A percentile compares a stretch with the other conserved stretches of the same genome.
phyloP scores from a whole-genome alignment of 2,797 vertebrate genomes.

The Heterohyrax brucei region DNA sequence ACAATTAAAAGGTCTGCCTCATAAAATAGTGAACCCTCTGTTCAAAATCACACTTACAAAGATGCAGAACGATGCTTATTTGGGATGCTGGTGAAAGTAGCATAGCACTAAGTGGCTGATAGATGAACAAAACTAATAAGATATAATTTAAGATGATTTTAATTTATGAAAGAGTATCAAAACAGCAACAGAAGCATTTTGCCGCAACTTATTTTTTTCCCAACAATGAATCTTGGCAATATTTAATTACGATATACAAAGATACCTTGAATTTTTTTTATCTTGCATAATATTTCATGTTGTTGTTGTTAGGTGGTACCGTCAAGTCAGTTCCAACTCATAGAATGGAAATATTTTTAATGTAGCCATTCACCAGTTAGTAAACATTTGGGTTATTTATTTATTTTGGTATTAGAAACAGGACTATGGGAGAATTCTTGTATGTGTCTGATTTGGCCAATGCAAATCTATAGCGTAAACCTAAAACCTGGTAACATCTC shows the following conservation, averaged over 20 bases:
- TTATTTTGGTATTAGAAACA: background rate
- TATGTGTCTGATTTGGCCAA: background rate
- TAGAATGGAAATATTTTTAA: constrained; percentile 34
- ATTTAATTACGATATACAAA: constrained; percentile 35
- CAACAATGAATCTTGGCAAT: constrained; percentile 12
- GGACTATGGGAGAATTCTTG: background rate
- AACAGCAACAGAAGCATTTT: constrained; percentile 32
- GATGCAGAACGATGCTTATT: constrained; percentile 24
- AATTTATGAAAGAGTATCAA: constrained; percentile 37
- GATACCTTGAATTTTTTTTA: background rate
- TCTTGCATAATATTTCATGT: background rate
- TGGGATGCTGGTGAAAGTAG: constrained; percentile 26
- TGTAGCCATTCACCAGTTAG: background rate
- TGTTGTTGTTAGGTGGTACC: too few relatives aligned
- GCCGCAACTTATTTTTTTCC: constrained; percentile 30
- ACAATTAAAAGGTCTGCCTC: constrained; percentile 37
- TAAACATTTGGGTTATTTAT: background rate
- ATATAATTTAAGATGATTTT: constrained; percentile 61
- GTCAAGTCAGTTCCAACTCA: background rate
- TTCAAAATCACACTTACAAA: constrained; percentile 58
- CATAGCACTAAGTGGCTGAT: constrained; percentile 7
- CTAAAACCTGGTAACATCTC: constrained; percentile 29
- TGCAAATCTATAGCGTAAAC: constrained; percentile 57
- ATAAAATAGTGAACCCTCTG: constrained; percentile 47
- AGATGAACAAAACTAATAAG: constrained; percentile 60